These are phyloP conservation scores for Spondyliosoma cantharus DNA, from an alignment of 2,797 vertebrate genomes.

Conservation along the genomic window DNA sequence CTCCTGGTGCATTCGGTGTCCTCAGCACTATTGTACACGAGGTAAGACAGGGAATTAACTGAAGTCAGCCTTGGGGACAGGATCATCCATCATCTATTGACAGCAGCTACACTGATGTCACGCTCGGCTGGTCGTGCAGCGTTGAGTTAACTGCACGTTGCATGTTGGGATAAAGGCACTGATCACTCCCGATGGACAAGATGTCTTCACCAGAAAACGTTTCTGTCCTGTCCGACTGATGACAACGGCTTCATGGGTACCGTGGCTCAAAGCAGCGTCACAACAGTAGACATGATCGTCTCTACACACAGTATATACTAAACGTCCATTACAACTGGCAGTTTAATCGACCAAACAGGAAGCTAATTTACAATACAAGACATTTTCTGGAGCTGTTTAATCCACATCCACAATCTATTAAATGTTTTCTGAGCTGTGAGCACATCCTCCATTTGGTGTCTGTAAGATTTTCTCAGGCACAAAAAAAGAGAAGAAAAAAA, in stretches of 20 bases:
- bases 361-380: too few species aligned
- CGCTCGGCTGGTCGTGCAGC: constrained; percentile 51
- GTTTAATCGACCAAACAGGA: not conserved
- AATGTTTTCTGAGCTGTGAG: too few species aligned
- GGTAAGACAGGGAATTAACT: constrained; percentile 12
- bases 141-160: constrained; percentile 45
- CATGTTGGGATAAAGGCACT: constrained; percentile 35
- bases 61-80: constrained; percentile 38
- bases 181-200: constrained; percentile 27
- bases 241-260: not conserved
- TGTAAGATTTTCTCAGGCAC: too few species aligned
- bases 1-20: not conserved
- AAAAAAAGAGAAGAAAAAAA: too few species aligned
- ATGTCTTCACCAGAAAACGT: constrained; percentile 12
- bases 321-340: not conserved
- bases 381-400: too few species aligned
- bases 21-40: constrained; percentile 15
- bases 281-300: not conserved
- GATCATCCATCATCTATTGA: constrained; percentile 63
- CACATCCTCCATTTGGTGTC: too few species aligned
- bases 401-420: too few species aligned
- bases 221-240: not conserved
- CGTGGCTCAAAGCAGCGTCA: not conserved
- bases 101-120: constrained; percentile 45
- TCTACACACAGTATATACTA: not conserved